Evolutionary conservation across 1,140 invertebrate species (phyloP), one percentile per base, ranked within the genome.

Genomic region (Ericerus pela): DNA sequence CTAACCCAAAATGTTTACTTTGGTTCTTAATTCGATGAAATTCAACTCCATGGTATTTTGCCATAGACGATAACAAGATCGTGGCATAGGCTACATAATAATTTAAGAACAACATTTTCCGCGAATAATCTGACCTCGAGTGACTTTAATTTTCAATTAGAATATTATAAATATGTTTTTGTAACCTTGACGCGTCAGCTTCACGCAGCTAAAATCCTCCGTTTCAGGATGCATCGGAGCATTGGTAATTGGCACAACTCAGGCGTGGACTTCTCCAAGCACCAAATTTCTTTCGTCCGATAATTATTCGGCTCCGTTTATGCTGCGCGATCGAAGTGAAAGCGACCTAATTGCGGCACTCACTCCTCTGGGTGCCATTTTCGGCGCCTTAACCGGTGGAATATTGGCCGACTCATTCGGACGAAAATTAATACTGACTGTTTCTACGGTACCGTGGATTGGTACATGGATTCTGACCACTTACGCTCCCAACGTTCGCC

Each of bases 321-420:
- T 10, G 8, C 8, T 33, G 8, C 8, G 8, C n/a, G 8, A n/a
- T 56, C 1, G 57, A 37, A 14, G 33, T 28, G 24, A 37, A 41
- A 20, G 18, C 59, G 30, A 51, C 16, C 14, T 54, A 53, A 2
- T 61, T 53, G 60, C 18, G 58, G 16, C 41, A 28, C 18, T 59
- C 55, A 1, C 47, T 60, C 12, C 58, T n/a, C 37, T 61, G 16
- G 60, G 58, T 31, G 60, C 58, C 16, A 53, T 30, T 10, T 24
- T 59, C 14, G 60, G 60, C 2, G 58, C 60, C 8, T 54, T 60
- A 8, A 10, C 53, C 1, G 54, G 58, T n/a, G 43, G 76, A 24
- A 73, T 72, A 37, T 64, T 82, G 4, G 79, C 86, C 0, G 83
- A 92, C 65, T 77, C 73, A 59, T 66, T 85, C 27, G 90, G 91